These are phyloP conservation scores for Eclectus roratus DNA, from an alignment of 2,113 vertebrate genomes.

Conservation along the genomic window DNA sequence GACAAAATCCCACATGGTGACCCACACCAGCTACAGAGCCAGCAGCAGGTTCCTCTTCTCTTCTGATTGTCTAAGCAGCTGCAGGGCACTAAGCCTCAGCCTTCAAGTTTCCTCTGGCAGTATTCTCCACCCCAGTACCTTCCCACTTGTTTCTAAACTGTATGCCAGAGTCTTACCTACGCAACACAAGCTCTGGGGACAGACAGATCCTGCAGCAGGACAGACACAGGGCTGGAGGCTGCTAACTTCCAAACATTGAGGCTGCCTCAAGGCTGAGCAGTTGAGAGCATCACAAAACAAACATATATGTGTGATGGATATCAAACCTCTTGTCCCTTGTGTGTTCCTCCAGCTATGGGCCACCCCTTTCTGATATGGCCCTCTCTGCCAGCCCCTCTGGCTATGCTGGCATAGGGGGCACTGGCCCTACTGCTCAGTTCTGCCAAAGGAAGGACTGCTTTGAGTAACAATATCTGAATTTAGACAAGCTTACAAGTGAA, in stretches of 20 bases:
- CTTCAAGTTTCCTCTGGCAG: not conserved
- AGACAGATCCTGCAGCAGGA: not conserved
- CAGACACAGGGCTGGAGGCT: not conserved
- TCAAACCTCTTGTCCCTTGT: not conserved
- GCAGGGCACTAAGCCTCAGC: not conserved
- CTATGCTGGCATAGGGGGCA: not conserved
- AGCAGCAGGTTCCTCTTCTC: not conserved
- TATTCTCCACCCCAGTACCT: not conserved
- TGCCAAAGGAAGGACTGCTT: not conserved
- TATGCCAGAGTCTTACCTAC: not conserved
- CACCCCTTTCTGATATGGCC: not conserved
- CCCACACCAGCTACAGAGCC: not conserved
- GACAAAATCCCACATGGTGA: not conserved
- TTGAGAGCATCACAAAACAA: not conserved
- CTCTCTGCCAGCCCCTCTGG: not conserved
- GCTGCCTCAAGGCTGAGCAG: not conserved
- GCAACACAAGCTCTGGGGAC: not conserved
- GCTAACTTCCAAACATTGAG: not conserved
- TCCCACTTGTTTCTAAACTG: not conserved
- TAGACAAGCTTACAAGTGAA: not conserved
- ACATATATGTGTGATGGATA: not conserved
- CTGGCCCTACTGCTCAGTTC: not conserved
- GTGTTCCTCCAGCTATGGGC: not conserved
- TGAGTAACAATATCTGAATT: not conserved
- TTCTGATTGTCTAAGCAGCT: not conserved